Percentiles rank a stretch among this genome's conserved stretches.
phyloP scores from a whole-genome alignment of 2,113 vertebrate species.

The Cariama cristata region DNA sequence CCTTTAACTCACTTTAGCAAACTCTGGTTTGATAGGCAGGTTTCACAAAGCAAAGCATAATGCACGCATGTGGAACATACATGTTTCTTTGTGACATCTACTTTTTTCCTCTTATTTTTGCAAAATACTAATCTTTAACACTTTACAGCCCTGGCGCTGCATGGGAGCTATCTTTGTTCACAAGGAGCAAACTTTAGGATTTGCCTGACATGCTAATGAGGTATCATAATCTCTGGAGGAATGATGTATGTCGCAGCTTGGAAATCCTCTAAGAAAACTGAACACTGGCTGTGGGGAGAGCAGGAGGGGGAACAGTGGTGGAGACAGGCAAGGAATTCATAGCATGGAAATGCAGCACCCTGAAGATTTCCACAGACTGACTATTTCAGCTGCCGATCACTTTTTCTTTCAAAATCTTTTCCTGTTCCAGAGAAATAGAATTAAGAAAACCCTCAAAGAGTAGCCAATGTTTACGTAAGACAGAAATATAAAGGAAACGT shows the following conservation, averaged over 20 bases:
- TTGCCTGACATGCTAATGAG: not conserved
- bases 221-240: not conserved
- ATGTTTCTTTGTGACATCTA: not conserved
- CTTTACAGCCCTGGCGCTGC: not conserved
- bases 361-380: not conserved
- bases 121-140: not conserved
- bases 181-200: not conserved
- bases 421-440: not conserved
- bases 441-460: not conserved
- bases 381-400: not conserved
- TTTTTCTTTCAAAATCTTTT: not conserved
- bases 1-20: not conserved
- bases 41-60: not conserved
- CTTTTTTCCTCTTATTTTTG: not conserved
- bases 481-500: not conserved
- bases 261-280: not conserved
- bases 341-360: not conserved
- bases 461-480: conserved; percentile 41
- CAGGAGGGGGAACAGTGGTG: not conserved
- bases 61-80: not conserved
- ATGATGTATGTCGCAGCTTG: not conserved
- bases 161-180: not conserved
- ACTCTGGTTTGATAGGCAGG: not conserved
- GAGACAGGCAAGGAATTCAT: not conserved
- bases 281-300: not conserved